These are phyloP conservation scores for Stercorarius parasiticus DNA, from an alignment of 2,113 vertebrate species.

Conservation along the genomic window DNA sequence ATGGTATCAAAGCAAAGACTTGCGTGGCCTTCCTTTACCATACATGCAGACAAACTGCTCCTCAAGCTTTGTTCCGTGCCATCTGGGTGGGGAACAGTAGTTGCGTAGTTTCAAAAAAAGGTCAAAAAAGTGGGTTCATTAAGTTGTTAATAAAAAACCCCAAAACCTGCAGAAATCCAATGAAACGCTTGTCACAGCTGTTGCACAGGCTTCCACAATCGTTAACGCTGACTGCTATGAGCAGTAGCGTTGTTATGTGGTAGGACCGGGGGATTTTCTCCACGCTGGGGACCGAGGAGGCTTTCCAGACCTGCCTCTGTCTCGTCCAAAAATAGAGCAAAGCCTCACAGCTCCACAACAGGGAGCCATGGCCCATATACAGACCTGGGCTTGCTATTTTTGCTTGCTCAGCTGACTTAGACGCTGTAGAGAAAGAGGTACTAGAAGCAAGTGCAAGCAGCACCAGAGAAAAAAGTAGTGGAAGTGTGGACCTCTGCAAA, in stretches of 20 bases:
- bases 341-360: background rate
- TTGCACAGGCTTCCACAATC: background rate
- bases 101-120: background rate
- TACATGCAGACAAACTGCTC: background rate
- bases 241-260: background rate
- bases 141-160: background rate
- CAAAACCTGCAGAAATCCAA: background rate
- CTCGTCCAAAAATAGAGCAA: background rate
- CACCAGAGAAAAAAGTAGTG: background rate
- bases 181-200: background rate
- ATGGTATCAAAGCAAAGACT: background rate
- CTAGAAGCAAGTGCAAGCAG: background rate
- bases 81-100: background rate
- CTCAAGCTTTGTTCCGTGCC: background rate
- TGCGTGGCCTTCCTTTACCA: background rate
- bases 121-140: background rate
- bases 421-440: background rate
- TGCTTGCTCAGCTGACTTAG: background rate
- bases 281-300: background rate
- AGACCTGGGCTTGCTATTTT: background rate
- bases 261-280: background rate
- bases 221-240: background rate
- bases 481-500: background rate
- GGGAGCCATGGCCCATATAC: background rate
- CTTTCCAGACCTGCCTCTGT: background rate